Evolutionary conservation across 2,113 vertebrate species (phyloP).

Genomic region (Pollimyrus isidori): DNA sequence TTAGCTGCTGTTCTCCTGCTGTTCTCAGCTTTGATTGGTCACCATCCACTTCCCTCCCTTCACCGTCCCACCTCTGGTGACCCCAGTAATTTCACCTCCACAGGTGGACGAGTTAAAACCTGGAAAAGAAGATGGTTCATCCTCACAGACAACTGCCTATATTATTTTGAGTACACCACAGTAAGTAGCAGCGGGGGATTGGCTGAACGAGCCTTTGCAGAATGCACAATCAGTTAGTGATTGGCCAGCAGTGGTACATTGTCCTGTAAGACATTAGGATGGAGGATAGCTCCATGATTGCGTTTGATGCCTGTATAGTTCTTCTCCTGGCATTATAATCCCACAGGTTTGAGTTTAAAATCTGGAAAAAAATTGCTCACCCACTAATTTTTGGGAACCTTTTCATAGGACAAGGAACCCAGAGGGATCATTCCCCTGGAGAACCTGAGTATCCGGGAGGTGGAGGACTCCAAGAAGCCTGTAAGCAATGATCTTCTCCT

Average conservation of each 20-base stretch:
- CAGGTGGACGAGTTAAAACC: slow-evolving; percentile 93
- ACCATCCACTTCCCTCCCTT: background rate
- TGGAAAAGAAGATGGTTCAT: slow-evolving; percentile 98
- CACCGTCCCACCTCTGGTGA: slow-evolving; percentile 37
- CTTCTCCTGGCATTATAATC: background rate
- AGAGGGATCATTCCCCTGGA: slow-evolving; percentile 93
- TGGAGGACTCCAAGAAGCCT: slow-evolving; percentile 89
- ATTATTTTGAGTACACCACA: slow-evolving; percentile 97
- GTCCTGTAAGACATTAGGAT: background rate
- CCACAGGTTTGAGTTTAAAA: background rate
- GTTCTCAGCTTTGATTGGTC: background rate
- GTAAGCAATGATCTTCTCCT: slow-evolving; percentile 56
- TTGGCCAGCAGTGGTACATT: background rate
- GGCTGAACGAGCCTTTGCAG: background rate
- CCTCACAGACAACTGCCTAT: slow-evolving; percentile 94
- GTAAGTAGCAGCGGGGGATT: slow-evolving; percentile 57
- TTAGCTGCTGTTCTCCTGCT: background rate
- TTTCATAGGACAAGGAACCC: slow-evolving; percentile 89
- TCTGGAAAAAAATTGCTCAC: background rate
- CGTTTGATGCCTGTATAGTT: background rate
- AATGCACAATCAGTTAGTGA: background rate
- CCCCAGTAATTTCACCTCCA: slow-evolving; percentile 40
- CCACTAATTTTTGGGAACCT: background rate
- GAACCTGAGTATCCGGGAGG: slow-evolving; percentile 90
- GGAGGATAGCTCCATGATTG: background rate